Evolutionary conservation across 1,140 invertebrate species (phyloP), one percentile per base, ranked within the genome.

Genomic region (Euglossa dilemma): DNA sequence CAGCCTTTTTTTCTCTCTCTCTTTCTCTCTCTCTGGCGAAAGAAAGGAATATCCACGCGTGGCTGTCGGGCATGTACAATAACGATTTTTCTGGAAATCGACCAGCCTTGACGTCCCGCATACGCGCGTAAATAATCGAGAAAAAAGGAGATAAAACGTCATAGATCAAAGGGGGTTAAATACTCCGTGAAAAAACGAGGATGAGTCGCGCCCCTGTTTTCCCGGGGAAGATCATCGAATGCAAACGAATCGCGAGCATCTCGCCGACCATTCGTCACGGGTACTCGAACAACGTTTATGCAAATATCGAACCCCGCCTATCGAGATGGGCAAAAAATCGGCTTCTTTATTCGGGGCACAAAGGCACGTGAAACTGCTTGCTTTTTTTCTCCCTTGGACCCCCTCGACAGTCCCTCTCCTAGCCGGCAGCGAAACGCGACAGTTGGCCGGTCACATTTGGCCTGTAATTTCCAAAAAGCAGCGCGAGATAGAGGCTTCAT

Each of bases 221-320:
- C 67, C 63, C 54, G 20, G 9, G 45, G 83, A 89, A 90, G 87
- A 91, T 88, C 84, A 86, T 91, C 73, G 88, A 85, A 79, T 72
- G 69, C 80, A 86, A 88, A 85, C 81, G 81, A 64, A 71, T 47
- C 57, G 63, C 63, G 74, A 83, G 57, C 73, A 85, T 86, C 80
- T 89, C 90, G 82, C 85, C 87, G 85, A 70, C 89, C 74, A 92
- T 94, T 93, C 88, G 92, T 93, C 86, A 92, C 88, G 90, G 92
- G 70, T 91, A 83, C 92, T 93, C 85, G 86, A 87, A n/a, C 80
- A 59, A 59, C 16, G 70, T 76, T 83, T 90, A 93, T 93, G 93
- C 93, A 93, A 94, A 94, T 93, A 92, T 91, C 91, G 90, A 89
- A 91, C 89, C 86, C 89, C 83, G 85, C 80, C 80, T n/a, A 80